Conservation (phyloP, 2,888 invertebrate genomes). For the Nasonia oneida region DNA sequence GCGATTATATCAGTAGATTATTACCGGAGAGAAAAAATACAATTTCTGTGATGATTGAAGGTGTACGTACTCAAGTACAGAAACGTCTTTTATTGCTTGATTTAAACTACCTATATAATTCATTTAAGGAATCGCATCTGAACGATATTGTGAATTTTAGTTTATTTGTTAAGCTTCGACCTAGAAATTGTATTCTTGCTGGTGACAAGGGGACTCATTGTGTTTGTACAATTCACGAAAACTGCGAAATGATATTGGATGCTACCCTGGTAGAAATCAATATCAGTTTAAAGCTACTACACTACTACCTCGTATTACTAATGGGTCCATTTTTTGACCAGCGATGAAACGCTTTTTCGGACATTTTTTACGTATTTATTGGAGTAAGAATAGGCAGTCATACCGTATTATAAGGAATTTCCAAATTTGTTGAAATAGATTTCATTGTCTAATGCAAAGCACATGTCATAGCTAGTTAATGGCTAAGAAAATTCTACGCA, state of each 20-base stretch:
- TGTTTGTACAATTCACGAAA: conserved; percentile 62
- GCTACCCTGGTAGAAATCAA: not conserved
- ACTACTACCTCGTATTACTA: too few species aligned
- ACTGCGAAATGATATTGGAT: conserved; percentile 47
- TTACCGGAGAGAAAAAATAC: not conserved
- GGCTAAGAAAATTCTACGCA: too few species aligned
- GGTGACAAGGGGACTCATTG: conserved; percentile 58
- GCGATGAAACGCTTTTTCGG: too few species aligned
- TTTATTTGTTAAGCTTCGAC: conserved; percentile 38
- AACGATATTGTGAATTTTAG: not conserved
- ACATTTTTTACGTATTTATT: too few species aligned
- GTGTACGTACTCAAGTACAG: not conserved
- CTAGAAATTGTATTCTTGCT: conserved; percentile 53
- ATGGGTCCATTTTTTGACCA: too few species aligned
- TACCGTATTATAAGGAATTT: too few species aligned
- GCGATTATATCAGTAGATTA: not conserved
- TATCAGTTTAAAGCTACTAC: too few species aligned
- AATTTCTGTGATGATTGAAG: not conserved
- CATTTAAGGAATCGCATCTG: not conserved
- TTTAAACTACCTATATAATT: not conserved
- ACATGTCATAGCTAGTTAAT: too few species aligned
- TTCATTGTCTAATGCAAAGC: too few species aligned
- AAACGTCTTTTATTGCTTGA: not conserved
- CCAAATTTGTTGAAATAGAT: too few species aligned
- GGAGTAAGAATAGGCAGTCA: too few species aligned